Evolutionary conservation across 92 coral and sea anemone species (phyloP).

Genomic region (Porites evermanni): DNA sequence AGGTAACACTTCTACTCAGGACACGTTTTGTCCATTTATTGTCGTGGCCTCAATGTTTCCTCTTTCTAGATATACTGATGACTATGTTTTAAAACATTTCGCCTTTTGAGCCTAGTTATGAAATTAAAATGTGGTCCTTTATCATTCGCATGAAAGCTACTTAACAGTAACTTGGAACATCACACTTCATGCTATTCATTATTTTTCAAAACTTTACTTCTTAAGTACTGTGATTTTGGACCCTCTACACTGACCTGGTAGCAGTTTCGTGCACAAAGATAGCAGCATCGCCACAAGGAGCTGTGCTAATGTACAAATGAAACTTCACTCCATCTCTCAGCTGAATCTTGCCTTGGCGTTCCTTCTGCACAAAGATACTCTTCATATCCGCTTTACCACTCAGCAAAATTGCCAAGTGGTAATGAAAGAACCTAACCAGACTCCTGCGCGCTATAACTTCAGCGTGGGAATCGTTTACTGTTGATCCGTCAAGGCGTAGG

Average conservation of each 20-base stretch:
- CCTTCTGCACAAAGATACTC: slow-evolving; percentile 76
- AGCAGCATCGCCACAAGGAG: slow-evolving; percentile 98
- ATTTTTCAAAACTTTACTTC: not conserved
- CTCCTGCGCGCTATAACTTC: slow-evolving; percentile 91
- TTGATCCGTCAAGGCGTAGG: slow-evolving; percentile 79
- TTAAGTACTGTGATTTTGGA: not conserved
- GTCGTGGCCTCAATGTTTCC: too few relatives aligned
- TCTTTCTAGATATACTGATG: too few relatives aligned
- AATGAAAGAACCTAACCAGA: slow-evolving; percentile 70
- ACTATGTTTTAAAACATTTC: too few relatives aligned
- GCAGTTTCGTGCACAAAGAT: slow-evolving; percentile 75
- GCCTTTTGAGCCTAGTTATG: too few relatives aligned
- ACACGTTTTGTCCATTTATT: too few relatives aligned
- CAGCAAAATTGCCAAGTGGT: slow-evolving; percentile 67
- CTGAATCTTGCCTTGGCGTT: slow-evolving; percentile 64
- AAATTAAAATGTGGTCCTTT: too few relatives aligned
- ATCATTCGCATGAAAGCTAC: not conserved
- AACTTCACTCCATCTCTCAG: slow-evolving; percentile 79
- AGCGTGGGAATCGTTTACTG: slow-evolving; percentile 91
- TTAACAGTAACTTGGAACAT: not conserved
- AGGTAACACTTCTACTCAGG: too few relatives aligned
- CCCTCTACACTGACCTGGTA: slow-evolving; percentile 26
- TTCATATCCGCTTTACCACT: slow-evolving; percentile 54
- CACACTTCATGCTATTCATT: not conserved
- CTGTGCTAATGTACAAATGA: slow-evolving; percentile 82